These are phyloP conservation scores for Drosophila lowei DNA, from an alignment of 1,140 invertebrate genomes.

Conservation along the genomic window DNA sequence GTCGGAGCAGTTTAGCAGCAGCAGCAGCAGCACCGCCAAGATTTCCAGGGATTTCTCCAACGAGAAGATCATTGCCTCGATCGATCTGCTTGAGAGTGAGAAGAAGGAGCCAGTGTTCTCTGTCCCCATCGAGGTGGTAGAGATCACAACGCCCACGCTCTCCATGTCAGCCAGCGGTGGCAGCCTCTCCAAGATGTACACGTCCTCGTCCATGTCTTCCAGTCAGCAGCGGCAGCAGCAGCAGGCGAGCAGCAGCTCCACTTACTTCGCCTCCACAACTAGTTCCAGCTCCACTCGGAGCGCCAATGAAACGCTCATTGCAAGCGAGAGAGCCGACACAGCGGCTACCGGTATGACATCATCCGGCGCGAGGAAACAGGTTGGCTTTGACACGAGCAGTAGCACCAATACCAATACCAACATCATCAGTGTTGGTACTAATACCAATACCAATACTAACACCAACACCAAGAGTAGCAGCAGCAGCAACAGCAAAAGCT, in stretches of 20 bases:
- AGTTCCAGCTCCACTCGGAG: slow-evolving; percentile 70
- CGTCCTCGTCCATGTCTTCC: slow-evolving; percentile 53
- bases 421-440: slow-evolving; percentile 15
- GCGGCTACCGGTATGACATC: slow-evolving; percentile 81
- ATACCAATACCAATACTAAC: slow-evolving; percentile 31
- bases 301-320: slow-evolving; percentile 70
- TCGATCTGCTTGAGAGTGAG: slow-evolving; percentile 79
- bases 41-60: slow-evolving; percentile 66
- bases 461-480: slow-evolving; percentile 39
- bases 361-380: slow-evolving; percentile 71
- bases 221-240: slow-evolving; percentile 44
- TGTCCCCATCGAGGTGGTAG: slow-evolving; percentile 78
- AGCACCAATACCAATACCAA: slow-evolving; percentile 23
- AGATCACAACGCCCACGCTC: slow-evolving; percentile 58
- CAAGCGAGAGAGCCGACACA: slow-evolving; percentile 64
- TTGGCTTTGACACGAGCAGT: slow-evolving; percentile 52
- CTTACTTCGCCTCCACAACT: slow-evolving; percentile 71
- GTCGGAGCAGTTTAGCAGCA: slow-evolving; percentile 42
- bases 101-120: slow-evolving; percentile 80
- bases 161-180: slow-evolving; percentile 55
- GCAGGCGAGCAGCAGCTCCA: slow-evolving; percentile 55
- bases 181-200: slow-evolving; percentile 67
- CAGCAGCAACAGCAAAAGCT: slow-evolving; percentile 27
- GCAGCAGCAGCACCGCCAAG: slow-evolving; percentile 51
- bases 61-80: slow-evolving; percentile 73